These are phyloP conservation scores for Gobio occitaniae DNA, from an alignment of 2,797 vertebrate species.

Conservation along the genomic window DNA sequence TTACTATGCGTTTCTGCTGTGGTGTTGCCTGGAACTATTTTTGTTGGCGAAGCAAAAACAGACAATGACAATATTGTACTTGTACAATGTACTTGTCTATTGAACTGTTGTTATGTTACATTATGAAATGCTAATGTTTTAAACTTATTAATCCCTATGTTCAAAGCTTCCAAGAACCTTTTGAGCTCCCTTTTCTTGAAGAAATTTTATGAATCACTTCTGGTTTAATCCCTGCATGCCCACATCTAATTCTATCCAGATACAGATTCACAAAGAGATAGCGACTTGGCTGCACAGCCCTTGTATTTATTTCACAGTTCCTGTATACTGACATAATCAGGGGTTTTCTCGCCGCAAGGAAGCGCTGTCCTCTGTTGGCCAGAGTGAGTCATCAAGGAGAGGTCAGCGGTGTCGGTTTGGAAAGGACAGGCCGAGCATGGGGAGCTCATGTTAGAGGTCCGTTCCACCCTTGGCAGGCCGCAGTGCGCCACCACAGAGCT, in stretches of 20 bases:
- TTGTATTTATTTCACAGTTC: neutral
- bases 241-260: neutral
- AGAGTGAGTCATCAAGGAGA: constrained; percentile 40
- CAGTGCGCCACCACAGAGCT: constrained; percentile 46
- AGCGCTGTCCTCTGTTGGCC: constrained; percentile 30
- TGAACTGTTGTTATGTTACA: neutral
- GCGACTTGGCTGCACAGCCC: neutral
- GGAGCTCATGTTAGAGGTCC: constrained; percentile 35
- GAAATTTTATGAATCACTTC: neutral
- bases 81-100: neutral
- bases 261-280: constrained; percentile 13
- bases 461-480: constrained; percentile 46
- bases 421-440: constrained; percentile 33
- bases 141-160: neutral
- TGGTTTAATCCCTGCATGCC: neutral
- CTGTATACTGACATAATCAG: constrained; percentile 1
- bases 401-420: constrained; percentile 46
- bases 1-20: neutral
- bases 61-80: neutral
- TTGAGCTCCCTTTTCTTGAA: neutral
- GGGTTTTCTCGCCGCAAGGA: constrained; percentile 20
- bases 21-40: neutral
- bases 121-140: neutral
- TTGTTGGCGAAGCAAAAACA: neutral
- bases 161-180: neutral